phyloP scores from a whole-genome alignment of 2,888 invertebrate species.

The Ophion costatus region DNA sequence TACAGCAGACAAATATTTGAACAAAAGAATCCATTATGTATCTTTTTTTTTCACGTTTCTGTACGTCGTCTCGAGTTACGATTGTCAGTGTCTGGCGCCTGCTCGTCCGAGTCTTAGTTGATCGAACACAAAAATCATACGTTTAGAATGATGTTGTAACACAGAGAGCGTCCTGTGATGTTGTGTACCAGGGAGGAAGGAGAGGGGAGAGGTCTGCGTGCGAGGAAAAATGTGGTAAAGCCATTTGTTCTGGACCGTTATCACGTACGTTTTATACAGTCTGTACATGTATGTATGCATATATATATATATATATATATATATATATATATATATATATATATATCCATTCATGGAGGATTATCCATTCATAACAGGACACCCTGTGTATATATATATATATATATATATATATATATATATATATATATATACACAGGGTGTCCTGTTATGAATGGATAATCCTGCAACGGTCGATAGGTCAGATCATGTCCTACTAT shows the following conservation, averaged over 20 bases:
- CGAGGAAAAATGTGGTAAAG: constrained; percentile 54
- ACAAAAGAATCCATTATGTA: constrained; percentile 1
- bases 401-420: constrained; percentile 2
- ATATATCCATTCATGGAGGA: too few relatives aligned
- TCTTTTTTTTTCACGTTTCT: neutral
- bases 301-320: constrained; percentile 2
- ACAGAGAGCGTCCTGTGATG: constrained; percentile 16
- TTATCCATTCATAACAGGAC: too few relatives aligned
- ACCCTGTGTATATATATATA: neutral
- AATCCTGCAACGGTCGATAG: neutral
- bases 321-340: too few relatives aligned
- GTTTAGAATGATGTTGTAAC: constrained; percentile 4
- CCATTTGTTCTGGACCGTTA: constrained; percentile 65
- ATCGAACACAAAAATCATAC: neutral
- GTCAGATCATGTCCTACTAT: too few relatives aligned
- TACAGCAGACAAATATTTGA: neutral
- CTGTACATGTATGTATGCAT: neutral
- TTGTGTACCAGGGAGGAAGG: constrained; percentile 1
- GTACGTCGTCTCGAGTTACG: neutral
- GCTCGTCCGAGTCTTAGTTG: neutral
- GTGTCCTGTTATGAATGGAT: too few relatives aligned
- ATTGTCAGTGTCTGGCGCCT: constrained; percentile 32
- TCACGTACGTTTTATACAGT: constrained; percentile 32
- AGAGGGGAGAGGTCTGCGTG: constrained; percentile 20
- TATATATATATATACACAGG: neutral